phyloP scores from a whole-genome alignment of 2,113 vertebrate species.

The Petaurus breviceps region DNA sequence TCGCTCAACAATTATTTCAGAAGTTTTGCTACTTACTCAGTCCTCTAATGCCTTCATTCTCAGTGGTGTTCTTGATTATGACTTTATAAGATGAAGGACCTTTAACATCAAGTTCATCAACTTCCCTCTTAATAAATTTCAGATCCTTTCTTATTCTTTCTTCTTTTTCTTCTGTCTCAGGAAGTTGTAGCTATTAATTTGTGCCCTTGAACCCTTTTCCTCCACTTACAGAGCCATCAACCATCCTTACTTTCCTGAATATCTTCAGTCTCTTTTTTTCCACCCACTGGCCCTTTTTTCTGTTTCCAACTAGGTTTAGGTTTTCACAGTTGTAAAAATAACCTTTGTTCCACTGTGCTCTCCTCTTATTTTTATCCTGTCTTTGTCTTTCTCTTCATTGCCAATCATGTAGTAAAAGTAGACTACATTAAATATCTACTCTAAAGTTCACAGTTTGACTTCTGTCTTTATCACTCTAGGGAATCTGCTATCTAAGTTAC shows the following conservation, averaged over 20 bases:
- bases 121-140: not conserved
- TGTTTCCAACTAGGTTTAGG: not conserved
- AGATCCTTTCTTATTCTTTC: not conserved
- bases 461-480: not conserved
- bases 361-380: not conserved
- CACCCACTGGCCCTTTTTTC: not conserved
- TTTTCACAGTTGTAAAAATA: not conserved
- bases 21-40: not conserved
- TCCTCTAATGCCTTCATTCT: not conserved
- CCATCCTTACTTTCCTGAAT: not conserved
- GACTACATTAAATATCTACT: not conserved
- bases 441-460: not conserved
- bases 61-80: not conserved
- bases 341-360: not conserved
- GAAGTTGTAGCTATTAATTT: not conserved
- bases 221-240: not conserved
- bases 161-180: not conserved
- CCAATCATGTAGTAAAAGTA: not conserved
- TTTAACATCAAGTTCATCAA: not conserved
- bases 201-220: not conserved
- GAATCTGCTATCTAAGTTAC: not conserved
- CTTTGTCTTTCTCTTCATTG: not conserved
- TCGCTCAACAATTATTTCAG: not conserved
- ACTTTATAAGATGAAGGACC: not conserved
- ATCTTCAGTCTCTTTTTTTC: not conserved